Percentiles rank a stretch among this genome's conserved stretches.
phyloP scores from a whole-genome alignment of 1,140 invertebrate genomes.

The Cotesia vestalis region DNA sequence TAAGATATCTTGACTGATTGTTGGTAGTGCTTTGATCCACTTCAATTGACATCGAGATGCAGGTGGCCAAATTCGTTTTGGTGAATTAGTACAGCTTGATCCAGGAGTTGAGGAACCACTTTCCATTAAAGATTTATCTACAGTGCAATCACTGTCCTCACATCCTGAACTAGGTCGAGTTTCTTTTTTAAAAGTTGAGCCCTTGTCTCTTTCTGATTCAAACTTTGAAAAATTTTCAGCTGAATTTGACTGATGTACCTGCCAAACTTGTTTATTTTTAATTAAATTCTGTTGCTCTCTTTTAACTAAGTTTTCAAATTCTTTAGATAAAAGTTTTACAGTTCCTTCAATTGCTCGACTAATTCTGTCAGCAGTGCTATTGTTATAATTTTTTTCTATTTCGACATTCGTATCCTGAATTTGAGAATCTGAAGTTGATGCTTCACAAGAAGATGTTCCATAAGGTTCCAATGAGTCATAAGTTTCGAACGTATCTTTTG shows the following conservation, averaged over 20 bases:
- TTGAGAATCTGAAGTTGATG: conserved; percentile 36
- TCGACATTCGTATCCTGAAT: conserved; percentile 26
- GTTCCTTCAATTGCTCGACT: conserved; percentile 60
- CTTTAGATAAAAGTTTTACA: conserved; percentile 59
- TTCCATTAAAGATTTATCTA: conserved; percentile 68
- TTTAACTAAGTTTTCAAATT: conserved; percentile 59
- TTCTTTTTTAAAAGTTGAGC: conserved; percentile 46
- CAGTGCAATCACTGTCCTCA: conserved; percentile 61
- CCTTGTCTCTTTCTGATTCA: conserved; percentile 53
- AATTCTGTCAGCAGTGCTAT: conserved; percentile 54
- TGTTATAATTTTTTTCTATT: conserved; percentile 31
- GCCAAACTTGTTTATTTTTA: conserved; percentile 45
- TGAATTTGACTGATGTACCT: conserved; percentile 43
- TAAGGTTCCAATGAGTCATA: conserved; percentile 56
- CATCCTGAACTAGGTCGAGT: conserved; percentile 52
- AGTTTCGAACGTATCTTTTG: conserved; percentile 51
- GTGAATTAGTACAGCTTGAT: conserved; percentile 73
- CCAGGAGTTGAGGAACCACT: conserved; percentile 73
- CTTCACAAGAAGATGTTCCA: conserved; percentile 30
- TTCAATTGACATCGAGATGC: conserved; percentile 61
- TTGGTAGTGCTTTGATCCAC: conserved; percentile 61
- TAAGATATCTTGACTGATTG: conserved; percentile 57
- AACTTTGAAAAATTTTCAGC: conserved; percentile 57
- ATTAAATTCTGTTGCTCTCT: conserved; percentile 56
- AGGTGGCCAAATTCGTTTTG: conserved; percentile 70